phyloP scores from a whole-genome alignment of 1,140 invertebrate genomes.

The Pogonomyrmex barbatus region DNA sequence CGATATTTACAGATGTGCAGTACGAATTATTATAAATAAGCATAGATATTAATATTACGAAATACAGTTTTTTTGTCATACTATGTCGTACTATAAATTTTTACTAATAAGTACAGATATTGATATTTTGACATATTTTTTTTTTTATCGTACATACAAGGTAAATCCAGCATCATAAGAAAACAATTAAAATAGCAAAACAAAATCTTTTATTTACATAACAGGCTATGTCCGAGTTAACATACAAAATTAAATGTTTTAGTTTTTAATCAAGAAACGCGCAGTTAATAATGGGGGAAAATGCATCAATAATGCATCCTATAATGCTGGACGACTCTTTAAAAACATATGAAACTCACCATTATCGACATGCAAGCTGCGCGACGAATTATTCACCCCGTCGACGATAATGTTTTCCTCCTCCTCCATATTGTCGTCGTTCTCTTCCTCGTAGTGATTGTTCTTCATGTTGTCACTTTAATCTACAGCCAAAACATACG shows the following conservation, averaged over 20 bases:
- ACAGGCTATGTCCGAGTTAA: not conserved
- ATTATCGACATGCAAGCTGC: not conserved
- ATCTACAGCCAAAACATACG: not conserved
- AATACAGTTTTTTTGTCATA: too few species aligned
- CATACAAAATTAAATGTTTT: too few species aligned
- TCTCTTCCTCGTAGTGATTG: not conserved
- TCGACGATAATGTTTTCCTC: conserved; percentile 11
- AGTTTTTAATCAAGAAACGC: not conserved
- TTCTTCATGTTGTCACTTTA: not conserved
- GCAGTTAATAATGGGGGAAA: not conserved
- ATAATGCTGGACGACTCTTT: not conserved
- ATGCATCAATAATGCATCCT: not conserved
- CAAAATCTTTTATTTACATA: not conserved
- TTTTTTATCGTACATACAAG: not conserved
- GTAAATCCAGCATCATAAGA: not conserved
- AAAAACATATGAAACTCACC: not conserved
- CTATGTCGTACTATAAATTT: too few species aligned
- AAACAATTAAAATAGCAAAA: not conserved
- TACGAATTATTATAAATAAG: too few species aligned
- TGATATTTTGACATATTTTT: too few species aligned
- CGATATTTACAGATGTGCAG: too few species aligned
- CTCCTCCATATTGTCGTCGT: not conserved
- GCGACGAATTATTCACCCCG: not conserved
- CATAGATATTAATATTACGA: too few species aligned
- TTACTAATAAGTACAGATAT: too few species aligned